Base-by-base conservation (phyloP, 2,113 vertebrate genomes). In the Cyprinus carpio region DNA sequence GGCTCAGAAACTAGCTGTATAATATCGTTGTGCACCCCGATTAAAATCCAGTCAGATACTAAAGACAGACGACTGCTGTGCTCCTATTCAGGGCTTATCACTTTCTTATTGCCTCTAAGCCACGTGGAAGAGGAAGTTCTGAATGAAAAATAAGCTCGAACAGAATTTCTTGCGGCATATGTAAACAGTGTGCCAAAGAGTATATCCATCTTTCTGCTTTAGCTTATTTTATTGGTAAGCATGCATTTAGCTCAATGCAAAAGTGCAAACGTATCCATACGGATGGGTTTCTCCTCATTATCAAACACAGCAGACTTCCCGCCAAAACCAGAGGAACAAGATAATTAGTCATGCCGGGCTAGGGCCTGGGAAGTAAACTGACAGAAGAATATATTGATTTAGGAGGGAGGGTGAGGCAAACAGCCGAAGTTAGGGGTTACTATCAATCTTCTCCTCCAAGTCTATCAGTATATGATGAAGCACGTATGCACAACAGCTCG, bases 331-430 rank as follows among this genome's bases (percentile, higher is more conserved):
- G 46, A 91, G 87, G 89, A 87, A 89, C 85, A 76, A 87, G 90
- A 89, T 93, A 93, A 94, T 93, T 95, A 94, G 92, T 94, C 92
- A 95, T 87, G 91, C 84, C 88, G 91, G 88, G 88, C 89, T 87
- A 74, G 90, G 91, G 90, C 89, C 89, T 89, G 90, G 88, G 89
- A 94, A 92, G 91, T 90, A 90, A 92, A 92, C 88, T 91, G 92
- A 94, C 92, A 93, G 94, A 93, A 90, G 91, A 92, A 91, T 91
- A 88, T 90, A 95, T 95, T 82, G 93, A 94, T 94, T 91, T 84
- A 60, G 86, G 82, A 75, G 82, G 75, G 86, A 90, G 83, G 89
- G 88, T 34, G 93, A 90, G 91, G 92, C 88, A 89, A 91, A 88
- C 77, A 86, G 83, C 80, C 90, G 43, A 83, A 81, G 86, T 90